Percentiles rank a stretch among this genome's conserved stretches.
Conservation (phyloP, 1,140 invertebrate species). For the Lepidotrigona ventralis region DNA sequence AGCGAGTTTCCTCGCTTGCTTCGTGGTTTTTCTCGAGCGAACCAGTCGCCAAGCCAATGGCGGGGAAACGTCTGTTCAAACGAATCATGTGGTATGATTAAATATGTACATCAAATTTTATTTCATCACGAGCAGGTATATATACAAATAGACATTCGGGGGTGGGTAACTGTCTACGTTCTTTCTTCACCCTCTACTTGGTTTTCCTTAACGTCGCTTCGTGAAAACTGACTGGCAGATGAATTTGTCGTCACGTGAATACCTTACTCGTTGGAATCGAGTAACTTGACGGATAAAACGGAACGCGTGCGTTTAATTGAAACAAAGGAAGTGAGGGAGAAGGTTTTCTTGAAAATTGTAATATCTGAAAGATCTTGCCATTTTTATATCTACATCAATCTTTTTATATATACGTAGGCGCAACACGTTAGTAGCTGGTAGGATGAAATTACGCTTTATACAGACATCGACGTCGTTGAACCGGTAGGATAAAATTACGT, state of each 20-base stretch:
- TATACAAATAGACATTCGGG: conserved; percentile 78
- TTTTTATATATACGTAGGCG: background rate
- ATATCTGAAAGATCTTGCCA: background rate
- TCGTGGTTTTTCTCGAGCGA: conserved; percentile 35
- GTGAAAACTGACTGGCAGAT: conserved; percentile 35
- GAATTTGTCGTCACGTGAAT: background rate
- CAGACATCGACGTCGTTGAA: too few relatives aligned
- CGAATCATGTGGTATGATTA: conserved; percentile 62
- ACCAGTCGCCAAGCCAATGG: conserved; percentile 5
- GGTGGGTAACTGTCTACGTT: conserved; percentile 60
- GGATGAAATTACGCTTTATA: too few relatives aligned
- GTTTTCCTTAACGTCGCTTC: conserved; percentile 7
- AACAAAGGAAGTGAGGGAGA: background rate
- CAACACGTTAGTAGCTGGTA: too few relatives aligned
- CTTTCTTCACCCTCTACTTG: conserved; percentile 54
- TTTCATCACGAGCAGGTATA: conserved; percentile 77
- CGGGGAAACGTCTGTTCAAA: conserved; percentile 35
- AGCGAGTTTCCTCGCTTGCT: background rate
- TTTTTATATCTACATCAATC: background rate
- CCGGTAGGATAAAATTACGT: too few relatives aligned
- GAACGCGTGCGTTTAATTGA: too few relatives aligned
- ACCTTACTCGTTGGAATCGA: background rate
- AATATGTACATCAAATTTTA: conserved; percentile 79
- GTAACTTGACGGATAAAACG: too few relatives aligned
- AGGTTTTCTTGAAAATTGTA: too few relatives aligned